A percentile compares a stretch with the other conserved stretches of the same genome.
Evolutionary conservation across 1,140 invertebrate species (phyloP).

Genomic region (Bombus impatiens): DNA sequence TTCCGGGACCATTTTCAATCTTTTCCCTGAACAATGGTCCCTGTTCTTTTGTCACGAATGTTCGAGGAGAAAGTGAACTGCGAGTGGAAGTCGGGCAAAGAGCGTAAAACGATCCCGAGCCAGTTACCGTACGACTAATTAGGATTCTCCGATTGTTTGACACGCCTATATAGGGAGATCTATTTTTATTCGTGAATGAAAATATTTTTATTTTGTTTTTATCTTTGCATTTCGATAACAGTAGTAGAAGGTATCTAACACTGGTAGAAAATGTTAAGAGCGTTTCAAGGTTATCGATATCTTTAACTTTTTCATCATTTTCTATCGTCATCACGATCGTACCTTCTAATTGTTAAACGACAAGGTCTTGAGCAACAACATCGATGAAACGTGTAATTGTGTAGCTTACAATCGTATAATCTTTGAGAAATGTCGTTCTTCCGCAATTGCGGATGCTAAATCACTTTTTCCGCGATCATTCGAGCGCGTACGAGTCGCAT

Average conservation of each 20-base stretch:
- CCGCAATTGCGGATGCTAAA: background rate
- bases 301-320: background rate
- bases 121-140: background rate
- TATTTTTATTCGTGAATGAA: background rate
- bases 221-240: background rate
- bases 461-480: slow-evolving; percentile 24
- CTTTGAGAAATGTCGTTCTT: background rate
- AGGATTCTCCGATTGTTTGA: background rate
- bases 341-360: background rate
- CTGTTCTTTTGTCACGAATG: no score
- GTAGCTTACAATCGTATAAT: background rate
- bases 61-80: background rate
- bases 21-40: background rate
- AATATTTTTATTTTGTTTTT: background rate
- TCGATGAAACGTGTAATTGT: no score
- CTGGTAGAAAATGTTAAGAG: background rate
- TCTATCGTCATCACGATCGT: background rate
- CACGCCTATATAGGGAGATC: background rate
- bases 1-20: background rate
- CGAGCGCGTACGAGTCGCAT: background rate
- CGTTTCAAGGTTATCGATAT: background rate
- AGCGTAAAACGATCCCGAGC: background rate
- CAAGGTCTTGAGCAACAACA: background rate
- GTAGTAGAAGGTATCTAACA: background rate
- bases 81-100: background rate